These are phyloP conservation scores for Xenotilapia caudafasciata DNA, from an alignment of 2,113 vertebrate genomes.

Conservation along the genomic window DNA sequence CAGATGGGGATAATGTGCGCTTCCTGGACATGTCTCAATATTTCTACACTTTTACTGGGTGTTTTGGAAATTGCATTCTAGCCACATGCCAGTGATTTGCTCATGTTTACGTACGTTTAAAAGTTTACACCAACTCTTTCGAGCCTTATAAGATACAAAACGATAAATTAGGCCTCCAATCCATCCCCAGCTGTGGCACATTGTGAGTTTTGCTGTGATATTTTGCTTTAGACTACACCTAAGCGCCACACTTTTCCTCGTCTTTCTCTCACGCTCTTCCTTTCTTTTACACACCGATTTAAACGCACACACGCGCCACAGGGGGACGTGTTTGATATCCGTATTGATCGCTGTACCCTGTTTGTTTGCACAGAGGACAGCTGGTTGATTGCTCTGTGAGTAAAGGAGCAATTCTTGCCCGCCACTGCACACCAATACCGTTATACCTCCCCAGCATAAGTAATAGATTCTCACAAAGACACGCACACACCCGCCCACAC, in stretches of 20 bases:
- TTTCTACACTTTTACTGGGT: not conserved
- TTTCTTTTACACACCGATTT: not conserved
- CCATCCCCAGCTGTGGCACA: not conserved
- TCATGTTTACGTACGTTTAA: not conserved
- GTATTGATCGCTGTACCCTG: conserved; percentile 58
- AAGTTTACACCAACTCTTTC: not conserved
- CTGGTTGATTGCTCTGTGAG: conserved; percentile 60
- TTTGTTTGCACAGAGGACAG: conserved; percentile 63
- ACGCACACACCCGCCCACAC: not conserved
- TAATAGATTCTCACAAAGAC: conserved; percentile 11
- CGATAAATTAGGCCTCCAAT: not conserved
- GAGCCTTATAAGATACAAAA: not conserved
- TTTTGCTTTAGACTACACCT: not conserved
- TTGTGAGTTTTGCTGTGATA: not conserved
- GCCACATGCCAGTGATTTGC: not conserved
- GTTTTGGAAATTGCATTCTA: not conserved
- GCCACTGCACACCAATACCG: conserved; percentile 8
- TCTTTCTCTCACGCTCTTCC: not conserved
- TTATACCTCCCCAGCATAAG: conserved; percentile 31
- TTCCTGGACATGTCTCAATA: not conserved
- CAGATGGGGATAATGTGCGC: accelerated
- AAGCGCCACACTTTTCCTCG: not conserved
- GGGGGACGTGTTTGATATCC: conserved; percentile 61
- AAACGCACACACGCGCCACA: not conserved
- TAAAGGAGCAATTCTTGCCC: conserved; percentile 45